These are phyloP conservation scores for Theristus sp. DNA, from an alignment of 2,888 invertebrate species.

Conservation along the genomic window DNA sequence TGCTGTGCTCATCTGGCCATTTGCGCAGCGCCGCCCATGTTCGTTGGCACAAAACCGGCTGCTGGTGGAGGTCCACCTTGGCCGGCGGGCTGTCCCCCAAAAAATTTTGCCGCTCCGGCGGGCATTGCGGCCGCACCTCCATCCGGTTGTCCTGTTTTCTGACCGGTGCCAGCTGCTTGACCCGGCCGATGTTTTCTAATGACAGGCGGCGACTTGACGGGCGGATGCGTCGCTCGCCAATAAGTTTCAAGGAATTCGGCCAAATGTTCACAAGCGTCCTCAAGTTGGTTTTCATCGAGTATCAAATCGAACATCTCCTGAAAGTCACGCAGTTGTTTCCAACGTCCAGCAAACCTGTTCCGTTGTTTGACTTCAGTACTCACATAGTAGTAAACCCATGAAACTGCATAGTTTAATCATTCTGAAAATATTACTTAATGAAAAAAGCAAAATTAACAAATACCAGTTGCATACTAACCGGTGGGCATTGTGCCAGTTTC, in stretches of 20 bases:
- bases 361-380: background rate
- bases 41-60: too few relatives aligned
- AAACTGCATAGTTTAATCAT: too few relatives aligned
- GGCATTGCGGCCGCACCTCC: background rate
- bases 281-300: conserved; percentile 65
- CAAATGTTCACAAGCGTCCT: conserved; percentile 92
- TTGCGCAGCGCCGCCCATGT: too few relatives aligned
- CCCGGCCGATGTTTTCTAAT: conserved; percentile 7
- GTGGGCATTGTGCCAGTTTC: conserved; percentile 83
- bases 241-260: conserved; percentile 90
- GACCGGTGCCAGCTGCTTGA: background rate
- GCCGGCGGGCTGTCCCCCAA: too few relatives aligned
- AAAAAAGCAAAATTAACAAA: too few relatives aligned
- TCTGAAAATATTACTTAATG: too few relatives aligned
- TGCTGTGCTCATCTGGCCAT: too few relatives aligned
- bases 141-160: too few relatives aligned
- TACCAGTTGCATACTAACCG: conserved; percentile 35
- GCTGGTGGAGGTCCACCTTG: too few relatives aligned
- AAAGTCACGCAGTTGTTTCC: too few relatives aligned
- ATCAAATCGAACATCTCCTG: conserved; percentile 9
- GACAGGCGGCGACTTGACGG: conserved; percentile 7
- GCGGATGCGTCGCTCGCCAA: conserved; percentile 88
- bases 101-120: background rate
- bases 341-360: too few relatives aligned
- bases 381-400: too few relatives aligned